A percentile compares a stretch with the other conserved stretches of the same genome.
phyloP scores from a whole-genome alignment of 2,113 vertebrate genomes.

The Misgurnus mizolepis region DNA sequence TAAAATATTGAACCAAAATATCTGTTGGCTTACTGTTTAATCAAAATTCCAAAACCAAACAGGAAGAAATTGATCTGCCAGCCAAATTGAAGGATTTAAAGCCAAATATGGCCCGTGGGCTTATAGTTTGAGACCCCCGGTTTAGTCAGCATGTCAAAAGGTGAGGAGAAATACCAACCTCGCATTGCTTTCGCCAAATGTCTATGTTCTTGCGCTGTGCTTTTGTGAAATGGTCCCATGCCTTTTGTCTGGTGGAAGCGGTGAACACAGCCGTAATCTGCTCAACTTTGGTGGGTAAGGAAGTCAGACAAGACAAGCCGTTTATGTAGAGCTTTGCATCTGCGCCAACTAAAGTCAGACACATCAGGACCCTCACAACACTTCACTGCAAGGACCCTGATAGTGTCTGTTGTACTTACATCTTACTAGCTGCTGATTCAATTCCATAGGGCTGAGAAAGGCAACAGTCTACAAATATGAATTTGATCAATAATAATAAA shows the following conservation, averaged over 20 bases:
- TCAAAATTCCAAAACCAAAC: neutral
- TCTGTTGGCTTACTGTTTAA: no score
- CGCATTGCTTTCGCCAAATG: slow-evolving; percentile 98
- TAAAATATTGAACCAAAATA: no score
- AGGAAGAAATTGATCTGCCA: neutral
- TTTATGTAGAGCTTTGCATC: slow-evolving; percentile 91
- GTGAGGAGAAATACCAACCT: slow-evolving; percentile 91
- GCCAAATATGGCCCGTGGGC: neutral
- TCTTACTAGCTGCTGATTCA: slow-evolving; percentile 63
- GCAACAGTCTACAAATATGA: slow-evolving; percentile 59
- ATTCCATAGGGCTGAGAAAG: slow-evolving; percentile 68
- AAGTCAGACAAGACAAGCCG: slow-evolving; percentile 98
- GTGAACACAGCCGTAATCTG: slow-evolving; percentile 98
- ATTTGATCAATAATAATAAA: neutral
- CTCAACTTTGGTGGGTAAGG: slow-evolving; percentile 97
- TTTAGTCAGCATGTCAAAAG: slow-evolving; percentile 75
- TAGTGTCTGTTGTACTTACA: slow-evolving; percentile 74
- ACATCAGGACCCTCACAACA: slow-evolving; percentile 72
- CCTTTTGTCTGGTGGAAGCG: slow-evolving; percentile 98
- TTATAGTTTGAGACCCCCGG: slow-evolving; percentile 25
- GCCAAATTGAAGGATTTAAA: neutral
- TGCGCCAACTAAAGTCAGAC: slow-evolving; percentile 73
- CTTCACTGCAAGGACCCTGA: slow-evolving; percentile 49
- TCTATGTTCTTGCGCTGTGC: slow-evolving; percentile 99
- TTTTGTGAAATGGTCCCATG: slow-evolving; percentile 99